A percentile compares a stretch with the other conserved stretches of the same genome.
phyloP scores from a whole-genome alignment of 2,888 invertebrate genomes.

The Allacma fusca region DNA sequence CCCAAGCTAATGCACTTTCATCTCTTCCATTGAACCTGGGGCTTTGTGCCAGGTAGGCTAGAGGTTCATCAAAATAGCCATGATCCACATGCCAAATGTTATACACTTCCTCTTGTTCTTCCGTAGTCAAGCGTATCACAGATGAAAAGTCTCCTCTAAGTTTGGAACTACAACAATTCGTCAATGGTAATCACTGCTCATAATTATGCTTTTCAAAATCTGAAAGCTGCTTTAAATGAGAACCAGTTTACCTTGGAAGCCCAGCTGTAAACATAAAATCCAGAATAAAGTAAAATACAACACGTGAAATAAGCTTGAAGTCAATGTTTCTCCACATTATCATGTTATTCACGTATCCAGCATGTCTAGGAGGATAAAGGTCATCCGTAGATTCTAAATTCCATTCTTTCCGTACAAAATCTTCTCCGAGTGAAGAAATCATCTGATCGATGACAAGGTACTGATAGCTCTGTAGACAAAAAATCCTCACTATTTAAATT shows the following conservation, averaged over 20 bases:
- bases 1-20: conserved; percentile 56
- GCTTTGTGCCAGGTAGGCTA: conserved; percentile 51
- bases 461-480: conserved; percentile 37
- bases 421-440: conserved; percentile 52
- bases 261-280: conserved; percentile 47
- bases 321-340: conserved; percentile 56
- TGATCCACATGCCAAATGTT: conserved; percentile 59
- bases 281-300: conserved; percentile 59
- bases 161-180: conserved; percentile 38
- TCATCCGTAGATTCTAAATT: conserved; percentile 49
- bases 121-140: conserved; percentile 49
- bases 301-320: conserved; percentile 52
- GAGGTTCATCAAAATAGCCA: conserved; percentile 48
- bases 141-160: conserved; percentile 57
- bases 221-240: not conserved
- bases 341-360: conserved; percentile 58
- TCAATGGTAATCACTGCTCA: too few relatives aligned
- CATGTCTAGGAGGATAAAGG: conserved; percentile 59
- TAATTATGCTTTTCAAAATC: too few relatives aligned
- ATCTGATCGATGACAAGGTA: conserved; percentile 60
- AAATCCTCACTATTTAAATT: not conserved
- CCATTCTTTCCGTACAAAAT: conserved; percentile 54
- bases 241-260: not conserved
- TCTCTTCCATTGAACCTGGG: conserved; percentile 50
- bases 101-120: conserved; percentile 56